Evolutionary conservation across 30 jellyfish, hydroid and myxozoan genomes (phyloP), one percentile per base, ranked within the genome.

Genomic region (Turritopsis rubra): DNA sequence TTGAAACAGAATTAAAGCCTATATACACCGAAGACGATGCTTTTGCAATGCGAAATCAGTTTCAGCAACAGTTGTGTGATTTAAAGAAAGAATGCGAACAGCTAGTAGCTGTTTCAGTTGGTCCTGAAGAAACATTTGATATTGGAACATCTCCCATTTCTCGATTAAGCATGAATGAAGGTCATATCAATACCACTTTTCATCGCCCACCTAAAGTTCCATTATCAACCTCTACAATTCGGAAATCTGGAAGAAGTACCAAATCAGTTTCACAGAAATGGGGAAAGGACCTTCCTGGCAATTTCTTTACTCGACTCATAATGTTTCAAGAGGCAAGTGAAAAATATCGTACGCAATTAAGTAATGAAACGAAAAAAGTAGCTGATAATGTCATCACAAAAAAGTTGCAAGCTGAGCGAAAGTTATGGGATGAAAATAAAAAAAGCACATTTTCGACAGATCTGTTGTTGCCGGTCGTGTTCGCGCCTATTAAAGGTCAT

Each of bases 271-370:
- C 53, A 65, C 76, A 68, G 52, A 60, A 25, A n/a, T 84, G 95
- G 94, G 96, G 94, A 1, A 84, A 89, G 28, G 77, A 89, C 29
- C 73, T 89, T 8, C 95, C 95, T 0, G 81, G 28, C n/a, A 81
- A 89, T 65, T 89, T 89, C 54, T 84, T 77, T 54, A 91, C 84
- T 60, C 79, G 96, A 52, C 79, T 89, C 86, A 90, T 83, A 60
- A 80, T 81, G 94, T 89, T 84, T 71, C 93, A 85, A 82, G 96
- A 89, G 70, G 96, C 93, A 27, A 84, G 96, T 41, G 66, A 77
- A 13, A 80, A 89, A 83, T 87, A 89, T 74, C 92, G 73, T 73
- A 82, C 73, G 28, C 70, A 79, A 53, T 81, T 89, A 30, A 80
- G 65, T 27, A 83, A 74, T 24, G 79, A 89, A 66, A 28, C 87